These are phyloP conservation scores for Geopemphigus sp. DNA, from an alignment of 1,140 invertebrate species.

Conservation along the genomic window DNA sequence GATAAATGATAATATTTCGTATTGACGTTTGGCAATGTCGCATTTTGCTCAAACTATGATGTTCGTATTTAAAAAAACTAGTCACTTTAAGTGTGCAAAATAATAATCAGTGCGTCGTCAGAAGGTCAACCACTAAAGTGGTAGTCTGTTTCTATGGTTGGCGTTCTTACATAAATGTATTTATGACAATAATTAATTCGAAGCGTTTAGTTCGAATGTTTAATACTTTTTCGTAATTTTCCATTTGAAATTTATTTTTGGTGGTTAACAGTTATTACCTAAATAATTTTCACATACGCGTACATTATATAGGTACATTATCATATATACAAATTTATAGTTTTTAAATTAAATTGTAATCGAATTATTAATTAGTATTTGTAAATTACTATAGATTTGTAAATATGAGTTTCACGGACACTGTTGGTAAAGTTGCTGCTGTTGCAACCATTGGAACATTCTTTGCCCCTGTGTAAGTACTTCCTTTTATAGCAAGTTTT, in stretches of 20 bases:
- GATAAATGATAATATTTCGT: not conserved
- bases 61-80: not conserved
- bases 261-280: no score
- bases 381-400: not conserved
- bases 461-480: slow-evolving; percentile 62
- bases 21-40: not conserved
- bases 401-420: slow-evolving; percentile 57
- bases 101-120: no score
- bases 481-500: not conserved
- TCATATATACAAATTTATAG: not conserved
- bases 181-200: not conserved
- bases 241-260: not conserved
- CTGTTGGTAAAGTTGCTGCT: slow-evolving; percentile 59
- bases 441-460: slow-evolving; percentile 66
- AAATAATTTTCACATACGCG: no score
- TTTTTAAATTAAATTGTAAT: no score
- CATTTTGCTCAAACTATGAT: not conserved
- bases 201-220: not conserved
- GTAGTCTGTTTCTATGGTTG: not conserved
- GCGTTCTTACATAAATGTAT: not conserved
- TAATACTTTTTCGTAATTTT: not conserved
- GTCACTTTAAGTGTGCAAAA: not conserved
- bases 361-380: not conserved
- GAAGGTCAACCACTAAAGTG: slow-evolving; percentile 9
- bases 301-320: not conserved